Conservation (phyloP, 2,888 invertebrate species). For the Drosophila anceps region DNA sequence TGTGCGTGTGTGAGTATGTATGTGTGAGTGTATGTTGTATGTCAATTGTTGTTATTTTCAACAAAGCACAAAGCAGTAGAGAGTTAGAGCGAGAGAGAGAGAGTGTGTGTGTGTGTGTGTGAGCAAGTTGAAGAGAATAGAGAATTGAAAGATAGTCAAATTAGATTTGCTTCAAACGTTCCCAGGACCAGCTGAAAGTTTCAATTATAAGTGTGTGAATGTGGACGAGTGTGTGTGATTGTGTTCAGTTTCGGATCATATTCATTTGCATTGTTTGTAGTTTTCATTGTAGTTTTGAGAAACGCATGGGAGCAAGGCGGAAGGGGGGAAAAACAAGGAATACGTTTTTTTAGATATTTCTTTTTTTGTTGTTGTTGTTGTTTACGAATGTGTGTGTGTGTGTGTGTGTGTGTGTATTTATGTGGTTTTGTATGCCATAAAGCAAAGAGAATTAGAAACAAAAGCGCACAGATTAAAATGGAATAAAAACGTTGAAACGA, state of each 20-base stretch:
- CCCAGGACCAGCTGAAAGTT: slow-evolving; percentile 84
- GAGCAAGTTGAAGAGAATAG: slow-evolving; percentile 64
- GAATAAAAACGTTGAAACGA: slow-evolving; percentile 41
- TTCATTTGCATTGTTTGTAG: slow-evolving; percentile 70
- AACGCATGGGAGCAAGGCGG: slow-evolving; percentile 31
- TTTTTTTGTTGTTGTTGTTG: slow-evolving; percentile 14
- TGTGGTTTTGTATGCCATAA: slow-evolving; percentile 39
- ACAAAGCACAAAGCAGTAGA: slow-evolving; percentile 43
- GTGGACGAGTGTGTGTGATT: slow-evolving; percentile 14
- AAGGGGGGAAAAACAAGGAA: slow-evolving; percentile 36
- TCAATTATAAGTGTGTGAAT: slow-evolving; percentile 40
- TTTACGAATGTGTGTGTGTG: no score
- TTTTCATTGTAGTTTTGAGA: slow-evolving; percentile 63
- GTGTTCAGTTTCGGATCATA: slow-evolving; percentile 44
- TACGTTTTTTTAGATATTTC: slow-evolving; percentile 35
- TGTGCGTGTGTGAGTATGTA: slow-evolving; percentile 31
- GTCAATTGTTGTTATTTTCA: slow-evolving; percentile 36
- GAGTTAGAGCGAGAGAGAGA: slow-evolving; percentile 31
- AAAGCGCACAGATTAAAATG: slow-evolving; percentile 55
- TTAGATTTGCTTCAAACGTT: slow-evolving; percentile 85
- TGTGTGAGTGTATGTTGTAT: slow-evolving; percentile 35
- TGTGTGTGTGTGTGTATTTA: slow-evolving; percentile 8
- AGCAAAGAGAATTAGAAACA: slow-evolving; percentile 50
- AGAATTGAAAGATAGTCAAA: slow-evolving; percentile 78
- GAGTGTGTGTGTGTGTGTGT: slow-evolving; percentile 12